A percentile compares a stretch with the other conserved stretches of the same genome.
These are phyloP conservation scores for Drosophila lowei DNA, from an alignment of 1,140 invertebrate species.

Conservation along the genomic window DNA sequence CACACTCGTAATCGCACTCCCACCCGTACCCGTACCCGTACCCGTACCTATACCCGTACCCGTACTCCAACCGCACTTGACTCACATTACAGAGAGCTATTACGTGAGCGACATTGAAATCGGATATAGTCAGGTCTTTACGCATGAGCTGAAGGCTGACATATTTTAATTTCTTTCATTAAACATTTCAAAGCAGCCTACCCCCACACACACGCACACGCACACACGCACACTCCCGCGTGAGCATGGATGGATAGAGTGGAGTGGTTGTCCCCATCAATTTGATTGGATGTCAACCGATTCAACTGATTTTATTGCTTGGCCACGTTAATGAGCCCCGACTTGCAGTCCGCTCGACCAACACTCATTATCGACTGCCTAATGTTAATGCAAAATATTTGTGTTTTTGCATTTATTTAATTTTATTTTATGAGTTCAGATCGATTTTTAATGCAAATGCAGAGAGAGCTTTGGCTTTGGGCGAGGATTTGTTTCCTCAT, in stretches of 20 bases:
- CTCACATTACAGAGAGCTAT: slow-evolving; percentile 35
- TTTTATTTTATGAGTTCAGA: slow-evolving; percentile 30
- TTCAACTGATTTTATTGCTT: slow-evolving; percentile 44
- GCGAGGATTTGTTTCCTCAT: slow-evolving; percentile 38
- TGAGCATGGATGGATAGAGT: too few species aligned
- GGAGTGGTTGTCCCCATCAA: slow-evolving; percentile 36
- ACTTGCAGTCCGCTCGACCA: slow-evolving; percentile 6
- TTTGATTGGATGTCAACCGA: slow-evolving; percentile 52
- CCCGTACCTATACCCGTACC: too few species aligned
- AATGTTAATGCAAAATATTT: slow-evolving; percentile 51
- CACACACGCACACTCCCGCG: neutral
- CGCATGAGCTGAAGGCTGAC: slow-evolving; percentile 56
- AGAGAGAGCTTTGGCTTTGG: neutral
- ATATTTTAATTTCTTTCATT: slow-evolving; percentile 60
- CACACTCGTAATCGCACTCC: neutral
- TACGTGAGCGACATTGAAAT: slow-evolving; percentile 75
- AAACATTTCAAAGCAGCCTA: slow-evolving; percentile 29
- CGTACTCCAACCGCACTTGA: slow-evolving; percentile 35
- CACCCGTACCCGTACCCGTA: neutral
- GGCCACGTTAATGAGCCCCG: slow-evolving; percentile 39
- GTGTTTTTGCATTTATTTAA: slow-evolving; percentile 34
- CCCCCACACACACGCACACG: slow-evolving; percentile 15
- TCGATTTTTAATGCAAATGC: slow-evolving; percentile 20
- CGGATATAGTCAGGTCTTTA: slow-evolving; percentile 46
- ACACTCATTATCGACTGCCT: slow-evolving; percentile 43